Evolutionary conservation across 2,888 invertebrate genomes (phyloP).

Genomic region (Acanthococcus lagerstroemiae): DNA sequence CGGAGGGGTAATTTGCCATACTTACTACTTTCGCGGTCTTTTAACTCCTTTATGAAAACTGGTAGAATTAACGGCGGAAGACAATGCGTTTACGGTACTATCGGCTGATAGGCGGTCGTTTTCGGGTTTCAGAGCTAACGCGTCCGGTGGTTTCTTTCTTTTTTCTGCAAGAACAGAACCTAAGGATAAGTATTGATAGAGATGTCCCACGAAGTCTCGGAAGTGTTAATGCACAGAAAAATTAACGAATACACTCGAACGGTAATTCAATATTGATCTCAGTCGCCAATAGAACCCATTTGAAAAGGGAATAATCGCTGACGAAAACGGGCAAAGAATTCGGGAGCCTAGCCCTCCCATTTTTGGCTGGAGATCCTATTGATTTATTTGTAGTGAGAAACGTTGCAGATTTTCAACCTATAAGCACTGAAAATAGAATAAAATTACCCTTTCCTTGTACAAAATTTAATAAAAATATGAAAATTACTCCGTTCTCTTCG

Average conservation of each 20-base stretch:
- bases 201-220: background rate
- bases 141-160: constrained; percentile 74
- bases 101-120: constrained; percentile 45
- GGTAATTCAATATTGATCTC: no score
- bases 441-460: no score
- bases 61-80: constrained; percentile 39
- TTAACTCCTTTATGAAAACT: constrained; percentile 25
- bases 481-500: no score
- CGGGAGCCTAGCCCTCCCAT: no score
- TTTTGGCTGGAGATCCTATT: no score
- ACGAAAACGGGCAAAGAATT: no score
- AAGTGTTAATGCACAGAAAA: background rate
- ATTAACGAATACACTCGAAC: background rate
- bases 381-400: no score
- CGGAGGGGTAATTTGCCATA: constrained; percentile 39
- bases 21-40: constrained; percentile 67
- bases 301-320: no score
- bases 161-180: constrained; percentile 51
- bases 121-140: constrained; percentile 51
- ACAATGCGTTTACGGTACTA: constrained; percentile 48
- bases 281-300: no score
- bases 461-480: no score
- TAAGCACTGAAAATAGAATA: no score
- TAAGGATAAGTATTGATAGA: background rate
- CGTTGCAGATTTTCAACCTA: no score